A percentile compares a stretch with the other conserved stretches of the same genome.
These are phyloP conservation scores for Gobiocypris rarus DNA, from an alignment of 2,113 vertebrate genomes.

Conservation along the genomic window DNA sequence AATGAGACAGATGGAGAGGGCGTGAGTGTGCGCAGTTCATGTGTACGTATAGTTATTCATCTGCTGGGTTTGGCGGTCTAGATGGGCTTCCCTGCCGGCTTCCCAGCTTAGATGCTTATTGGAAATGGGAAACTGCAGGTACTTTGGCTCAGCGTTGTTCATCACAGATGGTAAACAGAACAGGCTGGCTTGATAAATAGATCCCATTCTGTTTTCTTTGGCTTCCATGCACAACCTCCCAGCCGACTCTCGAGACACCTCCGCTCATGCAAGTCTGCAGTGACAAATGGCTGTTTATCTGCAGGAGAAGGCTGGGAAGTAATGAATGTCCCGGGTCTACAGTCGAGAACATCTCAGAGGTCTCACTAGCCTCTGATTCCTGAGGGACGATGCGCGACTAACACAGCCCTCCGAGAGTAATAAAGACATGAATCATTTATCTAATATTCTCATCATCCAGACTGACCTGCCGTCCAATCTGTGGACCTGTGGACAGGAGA, in stretches of 20 bases:
- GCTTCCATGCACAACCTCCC: conserved; percentile 33
- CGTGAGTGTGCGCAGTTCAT: background rate
- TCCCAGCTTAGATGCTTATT: conserved; percentile 61
- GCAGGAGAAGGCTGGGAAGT: conserved; percentile 14
- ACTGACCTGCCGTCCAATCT: background rate
- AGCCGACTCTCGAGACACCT: background rate
- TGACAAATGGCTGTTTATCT: conserved; percentile 44
- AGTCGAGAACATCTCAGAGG: background rate
- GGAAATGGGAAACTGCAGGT: conserved; percentile 61
- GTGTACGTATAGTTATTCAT: conserved; percentile 58
- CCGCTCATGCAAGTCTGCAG: background rate
- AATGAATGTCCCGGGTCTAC: conserved; percentile 32
- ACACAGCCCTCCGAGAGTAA: background rate
- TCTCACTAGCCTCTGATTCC: background rate
- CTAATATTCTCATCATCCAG: background rate
- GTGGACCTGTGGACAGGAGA: background rate
- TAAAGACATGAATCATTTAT: background rate
- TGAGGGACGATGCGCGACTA: background rate
- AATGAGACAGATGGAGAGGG: conserved; percentile 47
- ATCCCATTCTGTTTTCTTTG: conserved; percentile 27
- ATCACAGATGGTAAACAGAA: conserved; percentile 62
- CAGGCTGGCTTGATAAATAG: conserved; percentile 61
- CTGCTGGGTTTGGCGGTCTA: conserved; percentile 47
- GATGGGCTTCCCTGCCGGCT: conserved; percentile 55
- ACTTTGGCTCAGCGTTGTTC: conserved; percentile 50